Evolutionary conservation across 1,140 invertebrate species (phyloP), one percentile per base, ranked within the genome.

Genomic region (Antheraea mylitta): DNA sequence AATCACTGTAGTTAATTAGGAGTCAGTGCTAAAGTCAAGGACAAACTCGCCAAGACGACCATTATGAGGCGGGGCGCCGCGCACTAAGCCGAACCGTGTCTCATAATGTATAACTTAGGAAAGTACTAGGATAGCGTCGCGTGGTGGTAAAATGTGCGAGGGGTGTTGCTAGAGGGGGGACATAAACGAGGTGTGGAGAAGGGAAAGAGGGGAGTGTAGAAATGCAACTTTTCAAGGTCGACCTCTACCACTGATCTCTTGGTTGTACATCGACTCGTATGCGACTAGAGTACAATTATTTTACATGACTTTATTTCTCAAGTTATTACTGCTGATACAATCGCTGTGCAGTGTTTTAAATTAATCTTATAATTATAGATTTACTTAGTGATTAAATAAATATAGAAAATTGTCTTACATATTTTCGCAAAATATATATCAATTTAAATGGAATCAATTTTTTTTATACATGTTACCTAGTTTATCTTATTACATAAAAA

Each of bases 201-300:
- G 61, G 61, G 13, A 30, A 37, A 16, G 30, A 8, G 9, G 61
- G 61, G 61, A 13, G 37, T 18, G 10, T 8, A 65, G 64, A 65
- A 65, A 72, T 81, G 81, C 80, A 83, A 79, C 78, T 70, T 83
- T 70, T 79, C 80, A 86, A 86, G 81, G 83, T 83, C 77, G 72
- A 45, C 22, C 18, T 65, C 61, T 30, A 65, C 37, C 38, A 11
- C 38, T 65, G 18, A 18, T 18, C 38, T 22, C 7, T 16, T 65
- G 18, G 63, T 18, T 36, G 37, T 63, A 37, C 37, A 30, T 22
- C 61, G 61, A 53, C 16, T 53, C 4, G 0, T 0, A 53, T 53
- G 45, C 45, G 45, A 6, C 5, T 6, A 53, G 45, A 53, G 16
- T 53, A 53, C 7, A 10, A 13, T 53, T 16, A n/a, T 53, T 53